Evolutionary conservation across 2,113 vertebrate species (phyloP), one percentile per base, ranked within the genome.

Genomic region (Gymnogyps californianus): DNA sequence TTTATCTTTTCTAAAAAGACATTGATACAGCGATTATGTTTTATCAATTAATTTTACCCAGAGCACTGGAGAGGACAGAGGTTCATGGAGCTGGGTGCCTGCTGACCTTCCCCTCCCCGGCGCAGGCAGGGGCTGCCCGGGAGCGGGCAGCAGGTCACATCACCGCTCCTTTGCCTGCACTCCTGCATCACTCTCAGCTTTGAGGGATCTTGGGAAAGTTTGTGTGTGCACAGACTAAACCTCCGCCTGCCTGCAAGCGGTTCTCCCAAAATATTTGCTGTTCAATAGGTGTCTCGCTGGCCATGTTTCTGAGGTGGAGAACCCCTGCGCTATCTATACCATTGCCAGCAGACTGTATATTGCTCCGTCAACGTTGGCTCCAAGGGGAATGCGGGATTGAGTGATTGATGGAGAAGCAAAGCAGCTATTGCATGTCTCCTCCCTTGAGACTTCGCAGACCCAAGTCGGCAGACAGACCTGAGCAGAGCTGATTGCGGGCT

Each of bases 1-100:
- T 97, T 94, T 86, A 93, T 98, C 94, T 96, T 95, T 89, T 80
- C 96, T 93, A 96, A 97, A 97, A 94, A 96, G 96, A 92, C 92
- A 91, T 78, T 94, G 94, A 97, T 97, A 86, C 67, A 75, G 77
- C 11, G 46, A 97, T 97, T 95, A 97, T 92, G 65, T 42, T 80
- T 97, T 86, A 90, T 95, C 96, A 95, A 91, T 96, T 96, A 90
- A 91, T 83, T 96, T 94, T 42, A 93, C 54, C 57, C 46, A 6
- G 42, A 57, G 14, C 57, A 32, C 34, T 0, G 0, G 25, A 21
- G 54, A 57, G 46, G 47, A 71, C 15, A 4, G 55, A 19, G 52
- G 76, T 26, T 64, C 29, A 12, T 10, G 49, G 34, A 46, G 57
- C 47, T 5, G 40, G 29, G 49, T 36, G 17, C 28, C 31, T 34